phyloP scores from a whole-genome alignment of 1,140 invertebrate species.

The Phymorhynchus buccinoides region DNA sequence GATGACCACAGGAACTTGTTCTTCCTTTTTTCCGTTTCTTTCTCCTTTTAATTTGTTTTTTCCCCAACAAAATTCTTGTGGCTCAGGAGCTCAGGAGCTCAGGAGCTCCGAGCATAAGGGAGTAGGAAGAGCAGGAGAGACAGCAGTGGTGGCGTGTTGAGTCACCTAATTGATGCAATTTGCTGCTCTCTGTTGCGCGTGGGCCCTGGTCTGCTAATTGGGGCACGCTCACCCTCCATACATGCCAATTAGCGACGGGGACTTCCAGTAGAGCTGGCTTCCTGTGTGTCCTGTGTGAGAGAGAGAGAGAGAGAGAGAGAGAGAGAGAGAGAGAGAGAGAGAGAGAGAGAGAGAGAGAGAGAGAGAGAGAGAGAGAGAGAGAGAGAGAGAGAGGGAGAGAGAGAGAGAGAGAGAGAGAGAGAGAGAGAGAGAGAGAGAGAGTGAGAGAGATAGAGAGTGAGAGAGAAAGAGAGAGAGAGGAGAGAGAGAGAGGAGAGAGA shows the following conservation, averaged over 20 bases:
- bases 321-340: background rate
- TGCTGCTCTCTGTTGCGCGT: background rate
- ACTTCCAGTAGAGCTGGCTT: background rate
- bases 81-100: too few species aligned
- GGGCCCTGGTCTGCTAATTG: conserved; percentile 5
- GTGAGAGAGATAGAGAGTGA: too few species aligned
- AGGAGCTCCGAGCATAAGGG: too few species aligned
- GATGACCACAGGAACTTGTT: too few species aligned
- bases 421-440: background rate
- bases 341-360: conserved; percentile 70
- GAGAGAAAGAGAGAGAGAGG: too few species aligned
- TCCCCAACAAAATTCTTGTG: too few species aligned
- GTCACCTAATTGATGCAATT: conserved; percentile 30
- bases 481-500: too few species aligned
- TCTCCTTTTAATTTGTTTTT: too few species aligned
- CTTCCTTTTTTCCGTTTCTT: too few species aligned
- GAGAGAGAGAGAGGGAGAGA: conserved; percentile 80
- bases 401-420: background rate
- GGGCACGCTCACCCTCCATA: conserved; percentile 13
- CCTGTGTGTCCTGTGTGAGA: background rate
- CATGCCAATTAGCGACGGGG: conserved; percentile 2
- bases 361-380: conserved; percentile 74
- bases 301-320: background rate
- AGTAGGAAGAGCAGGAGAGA: background rate
- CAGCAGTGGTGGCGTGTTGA: conserved; percentile 5